Evolutionary conservation across 2,797 vertebrate genomes (phyloP).

Genomic region (Aplochiton taeniatus): DNA sequence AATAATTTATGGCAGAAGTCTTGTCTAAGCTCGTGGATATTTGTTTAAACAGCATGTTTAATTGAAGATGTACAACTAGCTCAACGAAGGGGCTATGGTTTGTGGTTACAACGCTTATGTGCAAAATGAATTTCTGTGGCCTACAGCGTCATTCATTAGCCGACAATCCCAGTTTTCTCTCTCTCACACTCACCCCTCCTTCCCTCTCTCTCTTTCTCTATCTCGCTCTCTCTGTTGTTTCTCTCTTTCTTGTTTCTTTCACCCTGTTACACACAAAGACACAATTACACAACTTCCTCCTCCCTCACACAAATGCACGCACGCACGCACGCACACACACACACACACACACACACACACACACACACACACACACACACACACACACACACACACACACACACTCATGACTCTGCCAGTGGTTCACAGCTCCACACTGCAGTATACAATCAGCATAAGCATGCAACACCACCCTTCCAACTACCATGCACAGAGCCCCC

Average conservation of each 20-base stretch:
- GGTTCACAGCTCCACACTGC: conserved; percentile 62
- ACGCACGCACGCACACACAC: too few relatives aligned
- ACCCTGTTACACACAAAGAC: too few relatives aligned
- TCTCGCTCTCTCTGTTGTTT: conserved; percentile 45
- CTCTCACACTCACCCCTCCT: conserved; percentile 8
- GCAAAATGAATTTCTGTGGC: conserved; percentile 77
- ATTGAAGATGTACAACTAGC: conserved; percentile 79
- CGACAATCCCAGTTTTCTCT: conserved; percentile 55
- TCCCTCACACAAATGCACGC: too few relatives aligned
- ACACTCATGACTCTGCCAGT: conserved; percentile 58
- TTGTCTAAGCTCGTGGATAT: conserved; percentile 76
- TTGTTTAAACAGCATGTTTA: conserved; percentile 82
- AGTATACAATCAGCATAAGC: conserved; percentile 57
- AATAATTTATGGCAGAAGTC: conserved; percentile 72
- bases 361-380: too few relatives aligned
- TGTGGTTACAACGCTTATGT: conserved; percentile 70
- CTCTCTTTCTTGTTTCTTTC: background rate
- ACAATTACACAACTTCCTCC: too few relatives aligned
- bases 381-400: too few relatives aligned
- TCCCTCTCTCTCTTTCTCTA: conserved; percentile 16
- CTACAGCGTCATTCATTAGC: conserved; percentile 88
- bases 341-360: too few relatives aligned
- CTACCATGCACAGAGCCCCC: conserved; percentile 17
- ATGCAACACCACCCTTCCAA: conserved; percentile 43
- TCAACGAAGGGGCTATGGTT: conserved; percentile 66